Evolutionary conservation across 2,888 invertebrate species (phyloP).

Genomic region (Andrena minutula): DNA sequence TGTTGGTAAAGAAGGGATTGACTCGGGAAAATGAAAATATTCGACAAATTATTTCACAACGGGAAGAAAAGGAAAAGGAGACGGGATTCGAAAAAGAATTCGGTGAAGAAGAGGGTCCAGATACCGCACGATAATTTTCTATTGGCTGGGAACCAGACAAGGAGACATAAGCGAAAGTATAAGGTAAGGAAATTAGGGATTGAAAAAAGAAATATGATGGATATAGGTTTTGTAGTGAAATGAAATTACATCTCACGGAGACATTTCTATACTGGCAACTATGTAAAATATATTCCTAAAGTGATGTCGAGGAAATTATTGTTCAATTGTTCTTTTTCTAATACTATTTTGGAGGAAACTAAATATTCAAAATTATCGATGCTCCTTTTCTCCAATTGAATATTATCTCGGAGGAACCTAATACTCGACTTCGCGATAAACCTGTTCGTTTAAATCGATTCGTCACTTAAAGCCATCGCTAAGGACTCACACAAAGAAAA

Average conservation of each 20-base stretch:
- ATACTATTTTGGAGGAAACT: too few species aligned
- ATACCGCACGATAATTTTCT: constrained; percentile 46
- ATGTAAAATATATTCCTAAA: too few species aligned
- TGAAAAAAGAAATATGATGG: background rate
- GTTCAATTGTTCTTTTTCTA: too few species aligned
- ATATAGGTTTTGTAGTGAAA: too few species aligned
- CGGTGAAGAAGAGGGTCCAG: constrained; percentile 20
- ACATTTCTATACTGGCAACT: background rate
- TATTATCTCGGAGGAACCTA: background rate
- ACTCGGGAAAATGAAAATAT: constrained; percentile 36
- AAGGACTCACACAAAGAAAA: constrained; percentile 41
- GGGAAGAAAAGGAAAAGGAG: constrained; percentile 41
- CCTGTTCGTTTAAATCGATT: background rate
- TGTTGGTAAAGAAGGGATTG: constrained; percentile 7
- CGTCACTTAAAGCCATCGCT: constrained; percentile 49
- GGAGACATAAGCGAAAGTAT: constrained; percentile 36
- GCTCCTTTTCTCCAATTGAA: background rate
- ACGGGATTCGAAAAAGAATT: constrained; percentile 22
- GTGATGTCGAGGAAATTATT: too few species aligned
- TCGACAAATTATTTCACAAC: constrained; percentile 36
- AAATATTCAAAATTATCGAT: background rate
- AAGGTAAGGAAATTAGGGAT: constrained; percentile 34
- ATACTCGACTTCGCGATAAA: background rate
- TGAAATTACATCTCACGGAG: too few species aligned
- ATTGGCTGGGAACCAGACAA: constrained; percentile 31